Base-by-base conservation (phyloP, 2,113 vertebrate species). In the Apteryx mantelli region DNA sequence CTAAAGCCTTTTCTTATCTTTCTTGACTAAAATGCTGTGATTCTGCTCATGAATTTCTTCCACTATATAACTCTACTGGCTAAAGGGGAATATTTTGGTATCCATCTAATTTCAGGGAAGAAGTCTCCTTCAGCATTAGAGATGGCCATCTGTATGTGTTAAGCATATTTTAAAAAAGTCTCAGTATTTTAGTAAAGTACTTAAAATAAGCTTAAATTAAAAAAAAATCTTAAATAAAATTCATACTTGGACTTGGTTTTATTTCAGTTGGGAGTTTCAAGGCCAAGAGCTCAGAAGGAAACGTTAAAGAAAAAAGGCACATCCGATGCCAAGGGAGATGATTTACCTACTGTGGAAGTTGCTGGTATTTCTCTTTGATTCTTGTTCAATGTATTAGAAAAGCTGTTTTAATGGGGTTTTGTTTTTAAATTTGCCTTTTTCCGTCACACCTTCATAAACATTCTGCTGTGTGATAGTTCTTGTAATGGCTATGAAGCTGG, bases 371-470 rank as follows among this genome's bases (percentile, higher is more conserved):
- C 32, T 78, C 25, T 61, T 74, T n/a, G 50, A 13, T 10, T 71
- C 7, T 11, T 61, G 15, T 61, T n/a, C 5, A 48, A 1, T 48
- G 9, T 3, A 40, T 42, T 83, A 69, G 7, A 48, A 46, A 69
- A 36, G 26, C 63, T 55, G 12, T 50, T 61, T 68, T 28, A 44
- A 14, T 78, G 7, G 5, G 5, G 32, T 78, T 48, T 36, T 21
- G 24, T 38, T 69, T 13, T 32, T 25, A 20, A 26, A 36, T 16
- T 89, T 63, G 7, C 6, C 2, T 9, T 28, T 82, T 81, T 40
- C 7, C 1, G 55, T 61, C 11, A 11, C 0, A 0, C 40, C 71
- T 75, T 50, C 14, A 28, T 60, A 42, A 82, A 12, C 3, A 2
- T 42, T 73, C 28, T 10, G 6, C 22, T 13, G 73, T 36, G 8